These are phyloP conservation scores for Sicus ferrugineus DNA, from an alignment of 2,888 invertebrate species.

Conservation along the genomic window DNA sequence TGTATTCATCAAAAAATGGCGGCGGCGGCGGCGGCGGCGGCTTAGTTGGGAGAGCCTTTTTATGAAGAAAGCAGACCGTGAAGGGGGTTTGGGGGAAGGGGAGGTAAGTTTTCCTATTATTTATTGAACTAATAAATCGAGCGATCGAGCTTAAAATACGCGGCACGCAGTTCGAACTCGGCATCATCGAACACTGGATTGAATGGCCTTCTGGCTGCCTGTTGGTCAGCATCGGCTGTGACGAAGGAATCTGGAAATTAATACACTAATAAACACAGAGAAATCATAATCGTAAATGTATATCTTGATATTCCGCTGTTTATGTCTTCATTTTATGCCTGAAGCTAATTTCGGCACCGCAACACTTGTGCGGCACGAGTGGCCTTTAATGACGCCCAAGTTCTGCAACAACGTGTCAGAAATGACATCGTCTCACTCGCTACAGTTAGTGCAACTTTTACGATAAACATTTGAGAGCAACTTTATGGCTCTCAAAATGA, in stretches of 20 bases:
- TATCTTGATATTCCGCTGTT: too few species aligned
- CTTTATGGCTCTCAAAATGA: too few species aligned
- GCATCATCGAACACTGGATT: background rate
- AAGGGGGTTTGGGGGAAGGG: background rate
- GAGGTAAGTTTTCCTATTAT: background rate
- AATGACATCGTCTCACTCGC: too few species aligned
- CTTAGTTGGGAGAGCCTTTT: background rate
- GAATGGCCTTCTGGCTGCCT: background rate
- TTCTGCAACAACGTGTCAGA: too few species aligned
- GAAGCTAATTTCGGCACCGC: too few species aligned
- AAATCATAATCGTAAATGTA: background rate
- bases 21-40: background rate
- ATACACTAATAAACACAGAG: background rate
- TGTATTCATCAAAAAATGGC: background rate
- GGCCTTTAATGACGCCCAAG: too few species aligned
- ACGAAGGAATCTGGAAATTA: background rate
- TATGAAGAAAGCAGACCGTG: background rate
- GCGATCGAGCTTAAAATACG: slow-evolving; percentile 5
- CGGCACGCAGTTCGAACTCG: slow-evolving; percentile 7
- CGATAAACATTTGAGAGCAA: too few species aligned
- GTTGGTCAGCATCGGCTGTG: background rate
- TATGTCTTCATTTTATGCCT: too few species aligned
- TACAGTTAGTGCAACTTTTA: too few species aligned
- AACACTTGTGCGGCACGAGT: too few species aligned
- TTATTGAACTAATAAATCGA: slow-evolving; percentile 18